Evolutionary conservation across 2,797 vertebrate genomes (phyloP).

Genomic region (Menidia menidia): DNA sequence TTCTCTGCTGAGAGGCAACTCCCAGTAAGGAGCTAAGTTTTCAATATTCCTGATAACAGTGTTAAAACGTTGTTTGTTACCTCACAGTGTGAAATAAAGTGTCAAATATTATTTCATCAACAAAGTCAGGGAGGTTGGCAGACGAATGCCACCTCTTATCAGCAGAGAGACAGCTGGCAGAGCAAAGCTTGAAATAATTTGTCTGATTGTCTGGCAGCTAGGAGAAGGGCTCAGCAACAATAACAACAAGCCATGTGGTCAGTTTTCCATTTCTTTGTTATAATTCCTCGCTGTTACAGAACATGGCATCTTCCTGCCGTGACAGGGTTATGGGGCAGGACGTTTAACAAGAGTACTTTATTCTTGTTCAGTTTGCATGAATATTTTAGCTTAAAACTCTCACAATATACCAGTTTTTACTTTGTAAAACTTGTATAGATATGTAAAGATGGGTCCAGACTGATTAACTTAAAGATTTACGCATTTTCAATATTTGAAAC

Average conservation of each 20-base stretch:
- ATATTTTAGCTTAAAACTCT: conserved; percentile 7
- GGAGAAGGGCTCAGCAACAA: conserved; percentile 38
- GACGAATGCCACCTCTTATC: conserved; percentile 49
- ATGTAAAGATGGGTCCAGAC: too few relatives aligned
- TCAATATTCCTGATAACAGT: conserved; percentile 15
- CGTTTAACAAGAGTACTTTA: not conserved
- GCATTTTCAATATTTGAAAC: too few relatives aligned
- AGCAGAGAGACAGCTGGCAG: conserved; percentile 40
- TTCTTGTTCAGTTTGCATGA: not conserved
- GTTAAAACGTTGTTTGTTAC: conserved; percentile 34
- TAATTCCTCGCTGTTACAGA: conserved; percentile 30
- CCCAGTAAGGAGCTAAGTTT: conserved; percentile 22
- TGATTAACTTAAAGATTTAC: too few relatives aligned
- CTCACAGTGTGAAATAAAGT: conserved; percentile 15
- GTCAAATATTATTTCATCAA: conserved; percentile 48
- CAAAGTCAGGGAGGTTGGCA: conserved; percentile 28
- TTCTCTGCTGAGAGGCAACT: conserved; percentile 8
- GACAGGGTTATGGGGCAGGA: not conserved
- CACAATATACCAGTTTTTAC: not conserved
- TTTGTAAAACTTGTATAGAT: too few relatives aligned
- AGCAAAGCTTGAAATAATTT: conserved; percentile 58
- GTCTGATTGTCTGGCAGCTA: conserved; percentile 52
- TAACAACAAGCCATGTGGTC: conserved; percentile 54
- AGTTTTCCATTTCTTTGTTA: conserved; percentile 38
- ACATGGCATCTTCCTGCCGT: conserved; percentile 10